phyloP scores from a whole-genome alignment of 1,140 invertebrate genomes.

The Calephelis nemesis region DNA sequence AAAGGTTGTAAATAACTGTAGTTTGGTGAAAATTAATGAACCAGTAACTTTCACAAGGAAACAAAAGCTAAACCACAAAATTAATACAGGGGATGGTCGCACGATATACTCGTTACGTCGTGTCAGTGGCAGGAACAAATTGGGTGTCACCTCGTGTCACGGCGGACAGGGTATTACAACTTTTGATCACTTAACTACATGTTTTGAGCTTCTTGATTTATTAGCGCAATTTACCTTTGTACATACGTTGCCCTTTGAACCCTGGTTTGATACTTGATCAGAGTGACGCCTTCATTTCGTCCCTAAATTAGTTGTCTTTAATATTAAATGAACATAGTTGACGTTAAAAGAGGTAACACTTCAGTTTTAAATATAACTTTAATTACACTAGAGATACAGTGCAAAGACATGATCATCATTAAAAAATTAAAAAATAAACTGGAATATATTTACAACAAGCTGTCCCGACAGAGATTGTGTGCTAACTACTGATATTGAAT shows the following conservation, averaged over 20 bases:
- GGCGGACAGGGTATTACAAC: conserved; percentile 38
- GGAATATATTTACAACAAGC: too few relatives aligned
- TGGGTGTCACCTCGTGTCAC: conserved; percentile 53
- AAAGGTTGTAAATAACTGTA: too few relatives aligned
- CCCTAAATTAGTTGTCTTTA: too few relatives aligned
- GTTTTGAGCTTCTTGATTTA: conserved; percentile 22
- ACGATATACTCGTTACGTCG: conserved; percentile 41
- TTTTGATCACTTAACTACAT: conserved; percentile 37
- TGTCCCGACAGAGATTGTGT: too few relatives aligned
- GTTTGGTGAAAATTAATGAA: conserved; percentile 5
- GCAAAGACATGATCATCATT: too few relatives aligned
- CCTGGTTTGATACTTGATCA: background rate
- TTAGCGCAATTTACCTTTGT: conserved; percentile 1
- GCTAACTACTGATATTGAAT: too few relatives aligned
- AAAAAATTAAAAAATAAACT: too few relatives aligned
- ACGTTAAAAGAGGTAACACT: too few relatives aligned
- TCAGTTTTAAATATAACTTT: too few relatives aligned
- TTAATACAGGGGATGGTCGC: conserved; percentile 40
- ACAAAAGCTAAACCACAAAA: conserved; percentile 21
- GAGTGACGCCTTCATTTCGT: background rate
- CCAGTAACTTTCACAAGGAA: conserved; percentile 7
- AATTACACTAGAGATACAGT: too few relatives aligned
- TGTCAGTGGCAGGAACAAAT: conserved; percentile 49
- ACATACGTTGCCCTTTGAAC: background rate
- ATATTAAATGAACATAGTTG: too few relatives aligned